Percentiles rank a stretch among this genome's conserved stretches.
These are phyloP conservation scores for Ctenicera cuprea DNA, from an alignment of 2,888 invertebrate genomes.

Conservation along the genomic window DNA sequence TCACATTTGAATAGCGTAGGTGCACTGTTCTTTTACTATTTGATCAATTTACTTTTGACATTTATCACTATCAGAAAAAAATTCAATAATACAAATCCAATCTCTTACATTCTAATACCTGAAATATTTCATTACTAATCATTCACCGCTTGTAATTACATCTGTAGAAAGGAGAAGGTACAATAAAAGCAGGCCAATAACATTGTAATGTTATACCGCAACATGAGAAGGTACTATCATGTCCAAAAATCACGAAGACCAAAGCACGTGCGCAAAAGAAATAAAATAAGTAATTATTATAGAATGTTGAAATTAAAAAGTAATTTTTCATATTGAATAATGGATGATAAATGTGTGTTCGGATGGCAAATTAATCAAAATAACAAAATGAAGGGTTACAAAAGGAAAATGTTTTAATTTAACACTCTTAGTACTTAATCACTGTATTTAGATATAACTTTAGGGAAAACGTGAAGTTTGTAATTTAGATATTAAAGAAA, in stretches of 20 bases:
- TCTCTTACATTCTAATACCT: not conserved
- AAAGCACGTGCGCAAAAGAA: conserved; percentile 4
- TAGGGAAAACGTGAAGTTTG: not conserved
- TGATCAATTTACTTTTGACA: not conserved
- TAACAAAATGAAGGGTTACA: not conserved
- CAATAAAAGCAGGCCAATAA: conserved; percentile 20
- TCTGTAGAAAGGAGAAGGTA: conserved; percentile 26
- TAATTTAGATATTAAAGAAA: not conserved
- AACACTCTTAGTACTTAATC: not conserved
- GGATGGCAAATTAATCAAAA: not conserved
- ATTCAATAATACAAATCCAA: not conserved
- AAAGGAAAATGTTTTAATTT: not conserved
- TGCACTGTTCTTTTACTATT: not conserved
- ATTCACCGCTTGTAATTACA: not conserved
- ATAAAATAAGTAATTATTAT: not conserved
- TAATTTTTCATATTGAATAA: not conserved
- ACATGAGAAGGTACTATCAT: not conserved
- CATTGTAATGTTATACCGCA: not conserved
- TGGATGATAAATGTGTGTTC: not conserved
- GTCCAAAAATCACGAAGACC: conserved; percentile 4
- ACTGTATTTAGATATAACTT: not conserved
- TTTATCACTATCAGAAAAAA: not conserved
- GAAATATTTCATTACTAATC: conserved; percentile 11
- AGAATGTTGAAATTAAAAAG: too few species aligned
- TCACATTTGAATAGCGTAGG: not conserved